Evolutionary conservation across 2,888 invertebrate species (phyloP), one percentile per base, ranked within the genome.

Genomic region (Formica aserva): DNA sequence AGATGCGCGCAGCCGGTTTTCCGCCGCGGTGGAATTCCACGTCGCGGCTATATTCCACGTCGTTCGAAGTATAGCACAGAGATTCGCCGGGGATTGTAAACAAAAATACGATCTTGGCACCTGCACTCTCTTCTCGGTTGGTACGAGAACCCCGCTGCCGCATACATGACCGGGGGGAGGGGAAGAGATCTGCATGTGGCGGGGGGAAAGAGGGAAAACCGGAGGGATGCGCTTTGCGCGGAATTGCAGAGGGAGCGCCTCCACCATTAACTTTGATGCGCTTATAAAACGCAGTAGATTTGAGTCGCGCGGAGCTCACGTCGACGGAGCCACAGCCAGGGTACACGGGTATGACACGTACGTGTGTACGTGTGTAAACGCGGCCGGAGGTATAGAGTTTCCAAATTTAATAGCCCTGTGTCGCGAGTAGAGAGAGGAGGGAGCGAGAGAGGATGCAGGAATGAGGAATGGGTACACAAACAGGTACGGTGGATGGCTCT

Each of bases 371-470:
- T 26, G 83, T 35, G 29, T 29, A 63, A 83, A 69, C 67, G 82
- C 75, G 60, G 48, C 80, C 63, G 85, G 85, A 86, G 85, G 90
- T 92, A 92, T 92, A 92, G 90, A 91, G 92, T 93, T 93, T 92
- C 93, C 91, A 93, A 93, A 93, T 93, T 93, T 93, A 93, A 93
- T 93, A 93, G 92, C 92, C 87, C 91, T 92, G 92, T 91, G 90
- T 87, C 88, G 90, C 85, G 87, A 85, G 35, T 15, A 11, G 26
- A 22, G 22, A 15, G 29, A 8, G 26, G 18, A 38, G 18, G 18
- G 18, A 1, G n/a, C 13, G 63, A 22, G 65, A 8, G 66, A 88
- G 86, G 80, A 87, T 82, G 83, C 87, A 89, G 88, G 88, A 88
- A 90, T 88, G 90, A 90, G 90, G 88, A 89, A 90, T 90, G 88